These are phyloP conservation scores for Mesitornis unicolor DNA, from an alignment of 2,113 vertebrate genomes.

Conservation along the genomic window DNA sequence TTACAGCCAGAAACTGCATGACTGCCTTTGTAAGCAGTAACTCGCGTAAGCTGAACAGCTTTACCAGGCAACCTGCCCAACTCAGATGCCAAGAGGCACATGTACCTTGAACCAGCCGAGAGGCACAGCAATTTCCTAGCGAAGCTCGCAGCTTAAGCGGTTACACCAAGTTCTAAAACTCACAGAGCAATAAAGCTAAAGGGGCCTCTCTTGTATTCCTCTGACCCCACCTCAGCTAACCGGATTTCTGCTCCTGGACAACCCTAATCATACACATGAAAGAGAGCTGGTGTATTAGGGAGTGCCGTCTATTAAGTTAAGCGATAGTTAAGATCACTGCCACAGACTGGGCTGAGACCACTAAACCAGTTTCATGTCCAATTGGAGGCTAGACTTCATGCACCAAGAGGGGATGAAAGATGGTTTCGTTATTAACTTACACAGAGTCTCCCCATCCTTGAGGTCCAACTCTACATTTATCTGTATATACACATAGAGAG, in stretches of 20 bases:
- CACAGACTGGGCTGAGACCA: constrained; percentile 42
- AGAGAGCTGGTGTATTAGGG: constrained; percentile 49
- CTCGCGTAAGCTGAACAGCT: constrained; percentile 40
- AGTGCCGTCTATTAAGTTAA: constrained; percentile 26
- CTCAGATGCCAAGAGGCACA: not conserved
- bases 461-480: constrained; percentile 59
- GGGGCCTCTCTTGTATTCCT: constrained; percentile 42
- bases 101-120: not conserved
- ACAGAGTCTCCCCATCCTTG: constrained; percentile 49
- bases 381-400: constrained; percentile 58
- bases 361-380: constrained; percentile 42
- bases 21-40: constrained; percentile 55
- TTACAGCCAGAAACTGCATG: constrained; percentile 56
- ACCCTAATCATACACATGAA: constrained; percentile 22
- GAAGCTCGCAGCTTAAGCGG: constrained; percentile 46
- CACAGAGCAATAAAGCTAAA: constrained; percentile 26
- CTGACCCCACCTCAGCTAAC: constrained; percentile 38
- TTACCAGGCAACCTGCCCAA: constrained; percentile 19
- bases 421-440: constrained; percentile 35
- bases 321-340: constrained; percentile 19
- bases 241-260: constrained; percentile 32
- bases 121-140: not conserved
- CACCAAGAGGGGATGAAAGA: constrained; percentile 50
- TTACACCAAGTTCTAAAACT: constrained; percentile 42
- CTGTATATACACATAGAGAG: constrained; percentile 71